Percentiles rank a stretch among this genome's conserved stretches.
Conservation (phyloP, 2,113 vertebrate species). For the Cynopterus brachyotis region DNA sequence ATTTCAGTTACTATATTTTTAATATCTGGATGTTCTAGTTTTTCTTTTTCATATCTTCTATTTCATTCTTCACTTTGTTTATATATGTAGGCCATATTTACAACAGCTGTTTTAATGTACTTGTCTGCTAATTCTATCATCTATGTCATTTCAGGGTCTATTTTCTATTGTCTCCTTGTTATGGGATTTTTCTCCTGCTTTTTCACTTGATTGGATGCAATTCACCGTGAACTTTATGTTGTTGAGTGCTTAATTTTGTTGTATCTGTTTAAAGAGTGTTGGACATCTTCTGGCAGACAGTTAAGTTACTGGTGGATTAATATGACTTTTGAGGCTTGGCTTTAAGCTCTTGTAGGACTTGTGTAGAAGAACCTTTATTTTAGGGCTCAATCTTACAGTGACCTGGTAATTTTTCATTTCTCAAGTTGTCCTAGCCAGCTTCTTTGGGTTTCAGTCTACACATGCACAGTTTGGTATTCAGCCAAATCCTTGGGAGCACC, state of each 20-base stretch:
- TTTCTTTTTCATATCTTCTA: background rate
- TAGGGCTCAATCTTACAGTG: background rate
- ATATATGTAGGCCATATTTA: background rate
- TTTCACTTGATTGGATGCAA: background rate
- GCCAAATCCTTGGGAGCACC: background rate
- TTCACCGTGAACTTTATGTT: background rate
- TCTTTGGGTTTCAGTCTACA: background rate
- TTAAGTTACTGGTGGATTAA: background rate
- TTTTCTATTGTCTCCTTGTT: background rate
- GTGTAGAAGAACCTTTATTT: background rate
- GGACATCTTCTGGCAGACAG: background rate
- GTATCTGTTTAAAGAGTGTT: background rate
- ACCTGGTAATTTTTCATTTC: background rate
- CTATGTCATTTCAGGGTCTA: background rate
- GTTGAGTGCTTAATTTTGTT: background rate
- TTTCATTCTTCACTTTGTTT: background rate
- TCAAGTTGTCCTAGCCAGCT: background rate
- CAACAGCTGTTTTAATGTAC: background rate
- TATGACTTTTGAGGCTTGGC: background rate
- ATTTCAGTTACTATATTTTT: background rate
- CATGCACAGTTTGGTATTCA: background rate
- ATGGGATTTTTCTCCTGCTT: background rate
- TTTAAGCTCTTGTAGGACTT: background rate
- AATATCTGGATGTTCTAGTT: background rate
- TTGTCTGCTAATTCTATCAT: background rate